Evolutionary conservation across 2,888 invertebrate genomes (phyloP).

Genomic region (Xanthostigma xanthostigma): DNA sequence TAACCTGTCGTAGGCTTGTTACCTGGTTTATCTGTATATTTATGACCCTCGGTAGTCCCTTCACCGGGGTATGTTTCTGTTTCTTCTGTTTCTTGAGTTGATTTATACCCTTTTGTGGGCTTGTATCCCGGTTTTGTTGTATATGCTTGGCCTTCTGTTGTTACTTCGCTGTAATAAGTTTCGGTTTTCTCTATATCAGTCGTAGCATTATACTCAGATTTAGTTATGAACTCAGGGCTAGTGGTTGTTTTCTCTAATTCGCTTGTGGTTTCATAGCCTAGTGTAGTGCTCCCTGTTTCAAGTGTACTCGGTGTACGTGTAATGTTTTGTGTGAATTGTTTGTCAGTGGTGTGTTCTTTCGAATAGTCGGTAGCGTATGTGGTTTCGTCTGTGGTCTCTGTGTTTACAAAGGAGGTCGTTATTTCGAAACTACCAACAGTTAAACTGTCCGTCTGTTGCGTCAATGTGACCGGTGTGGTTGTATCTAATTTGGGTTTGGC

Average conservation of each 20-base stretch:
- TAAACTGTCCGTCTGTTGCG: too few species aligned
- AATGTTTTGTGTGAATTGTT: background rate
- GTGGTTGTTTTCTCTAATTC: background rate
- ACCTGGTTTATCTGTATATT: too few species aligned
- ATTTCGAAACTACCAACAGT: too few species aligned
- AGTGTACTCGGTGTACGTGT: background rate
- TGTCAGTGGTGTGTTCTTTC: background rate
- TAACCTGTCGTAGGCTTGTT: too few species aligned
- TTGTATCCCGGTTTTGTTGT: background rate
- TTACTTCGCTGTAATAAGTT: background rate
- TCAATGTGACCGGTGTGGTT: too few species aligned
- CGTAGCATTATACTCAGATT: background rate
- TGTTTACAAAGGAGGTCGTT: too few species aligned
- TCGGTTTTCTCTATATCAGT: background rate
- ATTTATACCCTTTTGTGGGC: background rate
- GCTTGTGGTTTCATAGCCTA: background rate
- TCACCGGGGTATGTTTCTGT: conserved; percentile 3
- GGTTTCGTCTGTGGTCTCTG: too few species aligned
- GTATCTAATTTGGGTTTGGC: too few species aligned
- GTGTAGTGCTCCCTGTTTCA: background rate
- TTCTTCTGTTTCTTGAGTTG: conserved; percentile 1
- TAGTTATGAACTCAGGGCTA: background rate
- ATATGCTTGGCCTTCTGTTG: background rate
- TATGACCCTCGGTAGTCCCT: background rate
- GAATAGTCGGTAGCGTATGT: too few species aligned